These are phyloP conservation scores for Callopanchax toddi DNA, from an alignment of 2,113 vertebrate species.

Conservation along the genomic window DNA sequence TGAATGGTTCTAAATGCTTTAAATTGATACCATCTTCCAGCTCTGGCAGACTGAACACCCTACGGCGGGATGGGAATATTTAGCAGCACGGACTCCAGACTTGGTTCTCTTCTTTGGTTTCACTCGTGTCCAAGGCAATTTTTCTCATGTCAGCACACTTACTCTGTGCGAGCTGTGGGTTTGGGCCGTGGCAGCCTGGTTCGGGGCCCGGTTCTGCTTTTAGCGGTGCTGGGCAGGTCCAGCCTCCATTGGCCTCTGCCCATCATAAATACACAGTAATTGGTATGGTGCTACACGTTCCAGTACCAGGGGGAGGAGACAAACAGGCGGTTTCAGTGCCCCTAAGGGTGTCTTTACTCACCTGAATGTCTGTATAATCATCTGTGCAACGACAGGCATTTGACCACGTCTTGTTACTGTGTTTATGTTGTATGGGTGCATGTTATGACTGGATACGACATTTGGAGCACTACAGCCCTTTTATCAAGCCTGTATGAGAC, in stretches of 20 bases:
- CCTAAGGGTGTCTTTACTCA: conserved; percentile 54
- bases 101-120: conserved; percentile 59
- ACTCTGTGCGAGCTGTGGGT: conserved; percentile 54
- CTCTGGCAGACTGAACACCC: conserved; percentile 37
- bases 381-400: conserved; percentile 56
- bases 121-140: conserved; percentile 47
- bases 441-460: conserved; percentile 64
- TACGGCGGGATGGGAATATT: conserved; percentile 55
- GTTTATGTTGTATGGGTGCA: conserved; percentile 47
- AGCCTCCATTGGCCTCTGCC: conserved; percentile 44
- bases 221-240: conserved; percentile 48
- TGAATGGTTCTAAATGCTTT: conserved; percentile 29
- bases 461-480: conserved; percentile 19
- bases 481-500: conserved; percentile 21
- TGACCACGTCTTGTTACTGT: conserved; percentile 50
- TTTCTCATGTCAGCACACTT: conserved; percentile 60
- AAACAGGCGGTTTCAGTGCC: conserved; percentile 48
- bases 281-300: conserved; percentile 55
- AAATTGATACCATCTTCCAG: conserved; percentile 52
- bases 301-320: conserved; percentile 48
- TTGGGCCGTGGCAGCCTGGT: conserved; percentile 52
- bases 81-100: conserved; percentile 65
- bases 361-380: conserved; percentile 53
- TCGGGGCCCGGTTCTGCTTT: conserved; percentile 48
- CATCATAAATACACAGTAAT: conserved; percentile 66